Evolutionary conservation across 2,888 invertebrate species (phyloP), one percentile per base, ranked within the genome.

Genomic region (Clusia tigrina): DNA sequence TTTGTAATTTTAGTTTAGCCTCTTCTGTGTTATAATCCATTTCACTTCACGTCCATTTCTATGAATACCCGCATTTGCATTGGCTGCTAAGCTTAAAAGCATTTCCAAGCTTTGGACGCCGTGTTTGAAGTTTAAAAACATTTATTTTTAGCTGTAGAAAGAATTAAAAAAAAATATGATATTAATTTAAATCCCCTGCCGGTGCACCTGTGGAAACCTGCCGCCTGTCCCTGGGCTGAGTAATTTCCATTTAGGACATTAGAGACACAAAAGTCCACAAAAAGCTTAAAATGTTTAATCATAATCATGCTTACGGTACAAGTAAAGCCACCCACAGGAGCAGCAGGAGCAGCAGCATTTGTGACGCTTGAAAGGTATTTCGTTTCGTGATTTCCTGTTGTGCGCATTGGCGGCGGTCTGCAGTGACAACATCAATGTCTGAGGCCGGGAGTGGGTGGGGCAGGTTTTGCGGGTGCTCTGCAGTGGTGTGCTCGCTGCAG

Each of bases 281-380:
- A 48, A 48, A 48, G 48, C 48, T 48, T 18, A 48, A 48, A 48
- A 48, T 48, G 48, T 48, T 48, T 48, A 48, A 48, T 48, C 48
- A 48, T 48, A 48, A 48, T 48, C 48, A 48, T 48, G 48, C 48
- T 48, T 48, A 48, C 42, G 32, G 6, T 9, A 32, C 32, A n/a
- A 5, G 48, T 48, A 48, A 48, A 20, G 15, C 48, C 48, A 48
- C 48, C 22, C 48, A 48, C 22, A 42, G n/a, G n/a, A n/a, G 6
- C 32, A 32, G 32, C 32, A 32, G 6, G 12, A 32, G 48, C 48
- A 48, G 22, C 18, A 20, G 48, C 20, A 48, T 48, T 48, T 48
- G 20, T 22, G 9, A 48, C 22, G 48, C 22, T 22, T 48, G 22
- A 48, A 48, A 48, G 48, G n/a, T n/a, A n/a, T n/a, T n/a, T n/a